Conservation (phyloP, 2,888 invertebrate species). For the Drosophila conformis region DNA sequence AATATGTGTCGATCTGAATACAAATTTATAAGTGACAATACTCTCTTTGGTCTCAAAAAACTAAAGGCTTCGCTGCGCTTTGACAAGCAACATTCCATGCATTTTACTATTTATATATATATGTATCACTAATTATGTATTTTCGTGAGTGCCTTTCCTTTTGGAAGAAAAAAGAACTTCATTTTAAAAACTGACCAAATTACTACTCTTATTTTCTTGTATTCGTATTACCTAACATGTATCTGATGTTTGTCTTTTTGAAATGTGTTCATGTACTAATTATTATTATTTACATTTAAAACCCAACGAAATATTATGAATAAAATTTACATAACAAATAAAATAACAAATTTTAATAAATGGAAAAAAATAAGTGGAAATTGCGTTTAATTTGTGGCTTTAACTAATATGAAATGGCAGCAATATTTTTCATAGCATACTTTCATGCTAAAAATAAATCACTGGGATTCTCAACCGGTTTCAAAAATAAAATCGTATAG, state of each 20-base stretch:
- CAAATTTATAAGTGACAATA: constrained; percentile 33
- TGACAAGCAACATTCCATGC: constrained; percentile 72
- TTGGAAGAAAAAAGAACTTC: constrained; percentile 6
- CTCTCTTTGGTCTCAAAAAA: constrained; percentile 60
- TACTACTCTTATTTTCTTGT: neutral
- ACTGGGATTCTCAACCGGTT: neutral
- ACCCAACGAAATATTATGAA: constrained; percentile 51
- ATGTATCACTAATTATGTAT: constrained; percentile 17
- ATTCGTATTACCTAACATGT: constrained; percentile 9
- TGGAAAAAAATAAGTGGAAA: neutral
- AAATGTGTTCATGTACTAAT: constrained; percentile 57
- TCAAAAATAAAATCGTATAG: too few relatives aligned
- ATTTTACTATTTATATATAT: constrained; percentile 54
- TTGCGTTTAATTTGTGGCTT: neutral
- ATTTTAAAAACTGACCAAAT: constrained; percentile 9
- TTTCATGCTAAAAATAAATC: neutral
- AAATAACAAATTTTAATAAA: neutral
- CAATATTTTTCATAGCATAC: neutral
- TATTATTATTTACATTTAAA: constrained; percentile 34
- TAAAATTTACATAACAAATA: constrained; percentile 41
- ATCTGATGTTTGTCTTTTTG: constrained; percentile 11
- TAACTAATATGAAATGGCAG: neutral
- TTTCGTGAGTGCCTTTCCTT: constrained; percentile 40
- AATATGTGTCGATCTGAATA: constrained; percentile 82
- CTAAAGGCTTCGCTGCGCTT: constrained; percentile 37